Percentiles rank a stretch among this genome's conserved stretches.
Conservation (phyloP, 2,888 invertebrate genomes). For the Cephus runcator region DNA sequence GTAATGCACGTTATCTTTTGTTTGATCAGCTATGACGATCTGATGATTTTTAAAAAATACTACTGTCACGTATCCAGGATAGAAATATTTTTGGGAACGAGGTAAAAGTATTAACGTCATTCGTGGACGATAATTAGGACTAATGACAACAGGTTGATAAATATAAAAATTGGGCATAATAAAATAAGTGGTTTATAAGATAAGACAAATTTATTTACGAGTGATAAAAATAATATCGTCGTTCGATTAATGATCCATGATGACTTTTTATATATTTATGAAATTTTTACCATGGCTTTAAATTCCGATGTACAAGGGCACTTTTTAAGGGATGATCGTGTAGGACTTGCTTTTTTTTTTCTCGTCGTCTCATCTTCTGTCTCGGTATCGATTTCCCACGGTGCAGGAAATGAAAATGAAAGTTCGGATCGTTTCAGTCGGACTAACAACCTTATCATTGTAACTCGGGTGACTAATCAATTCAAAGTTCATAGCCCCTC, state of each 20-base stretch:
- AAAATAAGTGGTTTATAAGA: background rate
- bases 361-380: background rate
- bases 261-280: background rate
- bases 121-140: background rate
- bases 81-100: background rate
- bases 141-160: background rate
- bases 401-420: background rate
- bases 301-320: background rate
- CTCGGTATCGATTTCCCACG: background rate
- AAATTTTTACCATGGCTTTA: background rate
- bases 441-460: background rate
- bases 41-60: too few species aligned
- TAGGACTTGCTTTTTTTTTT: background rate
- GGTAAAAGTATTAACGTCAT: background rate
- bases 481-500: background rate
- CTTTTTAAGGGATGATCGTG: background rate
- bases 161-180: background rate
- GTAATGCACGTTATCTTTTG: background rate
- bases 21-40: background rate
- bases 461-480: background rate
- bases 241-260: background rate
- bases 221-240: background rate
- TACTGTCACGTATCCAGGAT: background rate
- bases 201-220: background rate
- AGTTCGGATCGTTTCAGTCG: background rate